Percentiles rank a stretch among this genome's conserved stretches.
Evolutionary conservation across 2,113 vertebrate species (phyloP).

Genomic region (Hiodon alosoides): DNA sequence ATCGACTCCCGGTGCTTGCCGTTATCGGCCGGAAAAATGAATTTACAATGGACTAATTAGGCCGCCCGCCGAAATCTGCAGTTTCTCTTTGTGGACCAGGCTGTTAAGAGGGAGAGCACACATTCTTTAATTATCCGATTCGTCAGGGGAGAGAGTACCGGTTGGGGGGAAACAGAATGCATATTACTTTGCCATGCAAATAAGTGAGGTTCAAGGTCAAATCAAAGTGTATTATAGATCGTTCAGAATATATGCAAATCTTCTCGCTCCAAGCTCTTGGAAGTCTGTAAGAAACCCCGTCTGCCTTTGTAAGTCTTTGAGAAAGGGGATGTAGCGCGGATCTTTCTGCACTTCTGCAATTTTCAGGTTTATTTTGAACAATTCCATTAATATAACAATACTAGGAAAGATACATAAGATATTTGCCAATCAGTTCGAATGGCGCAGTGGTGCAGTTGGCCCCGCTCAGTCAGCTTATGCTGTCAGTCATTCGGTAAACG

Average conservation of each 20-base stretch:
- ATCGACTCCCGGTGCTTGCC: conserved; percentile 24
- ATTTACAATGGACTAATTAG: conserved; percentile 32
- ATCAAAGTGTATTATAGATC: background rate
- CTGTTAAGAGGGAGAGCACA: background rate
- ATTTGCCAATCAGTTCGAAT: too few relatives aligned
- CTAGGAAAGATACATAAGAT: too few relatives aligned
- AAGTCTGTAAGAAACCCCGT: too few relatives aligned
- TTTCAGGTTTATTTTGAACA: too few relatives aligned
- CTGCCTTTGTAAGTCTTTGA: too few relatives aligned
- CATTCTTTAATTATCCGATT: background rate
- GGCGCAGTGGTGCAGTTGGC: too few relatives aligned
- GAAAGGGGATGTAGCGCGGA: too few relatives aligned
- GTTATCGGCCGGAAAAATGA: conserved; percentile 25
- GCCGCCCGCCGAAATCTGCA: conserved; percentile 4
- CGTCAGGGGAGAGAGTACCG: background rate
- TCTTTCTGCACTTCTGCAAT: too few relatives aligned
- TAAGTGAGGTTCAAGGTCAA: background rate
- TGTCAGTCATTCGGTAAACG: too few relatives aligned
- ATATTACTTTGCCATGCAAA: background rate
- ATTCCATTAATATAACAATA: too few relatives aligned
- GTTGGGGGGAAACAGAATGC: background rate
- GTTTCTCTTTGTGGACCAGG: conserved; percentile 20
- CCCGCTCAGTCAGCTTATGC: too few relatives aligned
- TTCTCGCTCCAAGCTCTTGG: too few relatives aligned
- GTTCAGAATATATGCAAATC: background rate